Conservation (phyloP, 2,888 invertebrate genomes). For the Lepeophtheirus nordmannii region DNA sequence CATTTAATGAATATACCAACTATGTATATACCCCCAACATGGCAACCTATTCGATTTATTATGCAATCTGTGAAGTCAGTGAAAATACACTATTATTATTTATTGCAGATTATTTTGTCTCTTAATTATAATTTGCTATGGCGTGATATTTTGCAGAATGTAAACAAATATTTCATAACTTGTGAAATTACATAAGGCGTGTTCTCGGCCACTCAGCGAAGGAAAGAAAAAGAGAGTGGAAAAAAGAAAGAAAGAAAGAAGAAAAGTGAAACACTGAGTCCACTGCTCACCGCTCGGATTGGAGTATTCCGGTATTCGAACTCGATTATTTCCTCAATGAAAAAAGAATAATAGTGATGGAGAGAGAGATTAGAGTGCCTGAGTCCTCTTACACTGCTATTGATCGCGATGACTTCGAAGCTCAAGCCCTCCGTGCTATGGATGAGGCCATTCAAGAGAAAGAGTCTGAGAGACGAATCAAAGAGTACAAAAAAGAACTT, state of each 20-base stretch:
- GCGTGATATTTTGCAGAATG: too few relatives aligned
- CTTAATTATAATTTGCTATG: too few relatives aligned
- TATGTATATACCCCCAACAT: too few relatives aligned
- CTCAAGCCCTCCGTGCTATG: neutral
- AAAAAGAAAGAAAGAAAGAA: neutral
- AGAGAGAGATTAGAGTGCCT: neutral
- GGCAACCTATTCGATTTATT: too few relatives aligned
- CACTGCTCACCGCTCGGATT: too few relatives aligned
- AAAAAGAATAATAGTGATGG: too few relatives aligned
- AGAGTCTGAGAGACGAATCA: neutral
- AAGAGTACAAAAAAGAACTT: conserved; percentile 10
- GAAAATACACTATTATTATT: too few relatives aligned
- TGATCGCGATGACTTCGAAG: conserved; percentile 7
- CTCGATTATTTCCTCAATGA: too few relatives aligned
- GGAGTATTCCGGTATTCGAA: too few relatives aligned
- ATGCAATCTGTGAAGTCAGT: too few relatives aligned
- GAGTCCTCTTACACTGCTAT: neutral
- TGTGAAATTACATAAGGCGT: conserved; percentile 2
- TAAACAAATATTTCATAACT: neutral
- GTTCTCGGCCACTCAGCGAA: neutral
- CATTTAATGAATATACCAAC: too few relatives aligned
- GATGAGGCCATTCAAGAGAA: neutral
- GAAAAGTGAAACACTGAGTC: neutral
- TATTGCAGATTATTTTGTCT: too few relatives aligned
- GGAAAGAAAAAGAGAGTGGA: neutral